Percentiles rank a stretch among this genome's conserved stretches.
These are phyloP conservation scores for Trichonephila clavipes DNA, from an alignment of 1,140 invertebrate species.

Conservation along the genomic window DNA sequence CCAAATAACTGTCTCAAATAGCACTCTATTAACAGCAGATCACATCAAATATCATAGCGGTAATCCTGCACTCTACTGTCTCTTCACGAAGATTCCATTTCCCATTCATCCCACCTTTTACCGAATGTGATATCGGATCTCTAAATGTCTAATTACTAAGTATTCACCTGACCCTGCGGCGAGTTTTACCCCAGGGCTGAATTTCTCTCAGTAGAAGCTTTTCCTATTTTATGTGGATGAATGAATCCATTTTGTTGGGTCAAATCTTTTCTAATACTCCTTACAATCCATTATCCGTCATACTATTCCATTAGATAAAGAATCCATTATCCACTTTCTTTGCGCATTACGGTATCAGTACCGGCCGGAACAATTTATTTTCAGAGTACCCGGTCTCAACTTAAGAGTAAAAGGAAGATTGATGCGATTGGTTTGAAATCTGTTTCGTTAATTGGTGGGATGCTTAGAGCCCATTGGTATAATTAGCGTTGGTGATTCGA, in stretches of 20 bases:
- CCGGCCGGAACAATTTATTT: conserved; percentile 7
- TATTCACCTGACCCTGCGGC: background rate
- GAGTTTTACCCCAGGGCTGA: background rate
- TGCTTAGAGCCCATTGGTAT: background rate
- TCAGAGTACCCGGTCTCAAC: background rate
- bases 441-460: background rate
- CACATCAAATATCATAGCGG: background rate
- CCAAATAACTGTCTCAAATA: too few species aligned
- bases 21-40: too few species aligned
- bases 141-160: conserved; percentile 13
- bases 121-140: too few species aligned
- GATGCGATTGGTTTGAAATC: background rate
- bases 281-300: conserved; percentile 50
- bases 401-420: background rate
- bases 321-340: conserved; percentile 33
- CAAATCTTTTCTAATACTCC: background rate
- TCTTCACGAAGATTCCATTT: too few species aligned
- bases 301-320: conserved; percentile 40
- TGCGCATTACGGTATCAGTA: background rate
- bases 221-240: background rate
- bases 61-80: background rate
- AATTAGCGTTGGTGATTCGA: too few species aligned
- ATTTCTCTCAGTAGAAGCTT: too few species aligned
- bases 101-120: too few species aligned
- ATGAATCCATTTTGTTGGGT: background rate